phyloP scores from a whole-genome alignment of 2,113 vertebrate species.

The Myotis yumanensis region DNA sequence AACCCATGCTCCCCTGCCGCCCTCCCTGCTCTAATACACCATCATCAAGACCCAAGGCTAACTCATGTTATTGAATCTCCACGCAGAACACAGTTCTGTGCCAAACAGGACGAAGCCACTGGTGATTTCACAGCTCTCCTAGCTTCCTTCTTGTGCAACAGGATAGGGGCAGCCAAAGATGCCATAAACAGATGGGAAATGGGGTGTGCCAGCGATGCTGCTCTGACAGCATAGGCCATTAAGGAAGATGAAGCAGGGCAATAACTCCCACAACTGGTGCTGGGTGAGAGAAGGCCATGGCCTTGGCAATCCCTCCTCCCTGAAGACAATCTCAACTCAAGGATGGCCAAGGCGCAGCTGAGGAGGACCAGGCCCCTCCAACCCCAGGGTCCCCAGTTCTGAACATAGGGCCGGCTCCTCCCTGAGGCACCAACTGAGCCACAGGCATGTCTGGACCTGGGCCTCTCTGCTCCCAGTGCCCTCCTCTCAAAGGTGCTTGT shows the following conservation, averaged over 20 bases:
- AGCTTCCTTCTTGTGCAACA: conserved; percentile 4
- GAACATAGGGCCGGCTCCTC: neutral
- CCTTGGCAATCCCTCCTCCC: conserved; percentile 36
- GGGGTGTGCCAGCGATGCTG: neutral
- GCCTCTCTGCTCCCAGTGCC: neutral
- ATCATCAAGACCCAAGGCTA: neutral
- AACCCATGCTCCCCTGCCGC: neutral
- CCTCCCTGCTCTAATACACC: neutral
- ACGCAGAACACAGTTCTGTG: neutral
- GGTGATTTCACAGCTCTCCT: neutral
- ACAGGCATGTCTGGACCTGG: neutral
- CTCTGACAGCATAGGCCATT: neutral
- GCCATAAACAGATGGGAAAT: neutral
- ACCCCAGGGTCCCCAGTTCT: neutral
- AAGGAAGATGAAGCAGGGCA: conserved; percentile 35
- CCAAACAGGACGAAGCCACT: neutral
- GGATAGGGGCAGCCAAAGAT: neutral
- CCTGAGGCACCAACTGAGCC: neutral
- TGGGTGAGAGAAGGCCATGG: neutral
- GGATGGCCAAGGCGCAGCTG: neutral
- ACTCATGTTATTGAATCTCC: neutral
- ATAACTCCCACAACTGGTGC: neutral
- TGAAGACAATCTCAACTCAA: neutral
- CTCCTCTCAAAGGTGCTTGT: neutral
- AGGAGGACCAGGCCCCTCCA: neutral